A percentile compares a stretch with the other conserved stretches of the same genome.
These are phyloP conservation scores for Heliconius hermathena DNA, from an alignment of 1,140 invertebrate genomes.

Conservation along the genomic window DNA sequence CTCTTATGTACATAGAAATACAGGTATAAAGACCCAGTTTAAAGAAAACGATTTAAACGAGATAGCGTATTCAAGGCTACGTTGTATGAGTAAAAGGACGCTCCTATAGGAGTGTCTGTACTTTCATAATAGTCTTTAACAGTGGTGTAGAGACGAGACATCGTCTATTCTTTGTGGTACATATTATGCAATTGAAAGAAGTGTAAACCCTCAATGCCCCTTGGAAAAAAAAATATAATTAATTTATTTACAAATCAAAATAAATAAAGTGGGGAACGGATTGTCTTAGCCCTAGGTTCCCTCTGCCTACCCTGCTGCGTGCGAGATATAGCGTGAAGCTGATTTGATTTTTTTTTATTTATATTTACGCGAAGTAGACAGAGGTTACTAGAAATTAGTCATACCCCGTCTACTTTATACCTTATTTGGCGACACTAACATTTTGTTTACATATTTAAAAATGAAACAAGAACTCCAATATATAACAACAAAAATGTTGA, in stretches of 20 bases:
- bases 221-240: too few relatives aligned
- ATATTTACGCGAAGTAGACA: too few relatives aligned
- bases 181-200: neutral
- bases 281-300: too few relatives aligned
- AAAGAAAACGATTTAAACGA: constrained; percentile 18
- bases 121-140: constrained; percentile 17
- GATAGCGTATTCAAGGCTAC: constrained; percentile 11
- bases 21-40: neutral
- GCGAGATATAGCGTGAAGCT: too few relatives aligned
- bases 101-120: constrained; percentile 20
- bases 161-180: neutral
- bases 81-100: constrained; percentile 9
- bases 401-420: too few relatives aligned
- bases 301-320: too few relatives aligned
- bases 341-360: too few relatives aligned
- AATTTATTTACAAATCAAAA: too few relatives aligned
- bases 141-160: neutral
- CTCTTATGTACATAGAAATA: neutral
- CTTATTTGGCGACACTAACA: too few relatives aligned
- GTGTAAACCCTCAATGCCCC: too few relatives aligned
- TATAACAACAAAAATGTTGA: neutral
- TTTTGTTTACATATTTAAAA: neutral
- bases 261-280: too few relatives aligned
- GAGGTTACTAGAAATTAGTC: too few relatives aligned
- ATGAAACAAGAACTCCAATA: neutral